Conservation (phyloP, 2,888 invertebrate species). For the Drosophila birchii region DNA sequence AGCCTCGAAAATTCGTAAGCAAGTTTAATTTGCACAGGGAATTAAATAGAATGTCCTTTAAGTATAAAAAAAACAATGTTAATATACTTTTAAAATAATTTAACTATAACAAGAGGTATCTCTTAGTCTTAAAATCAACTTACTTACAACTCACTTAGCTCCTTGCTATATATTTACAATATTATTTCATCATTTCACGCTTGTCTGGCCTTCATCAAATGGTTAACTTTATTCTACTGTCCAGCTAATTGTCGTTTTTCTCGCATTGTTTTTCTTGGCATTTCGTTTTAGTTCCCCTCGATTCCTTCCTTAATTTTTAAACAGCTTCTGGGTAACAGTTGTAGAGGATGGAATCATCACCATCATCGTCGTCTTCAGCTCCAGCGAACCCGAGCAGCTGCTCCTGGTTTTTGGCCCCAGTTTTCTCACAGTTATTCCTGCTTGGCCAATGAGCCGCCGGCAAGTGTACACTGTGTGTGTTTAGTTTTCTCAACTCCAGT, state of each 20-base stretch:
- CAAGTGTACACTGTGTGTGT: conserved; percentile 58
- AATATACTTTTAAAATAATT: neutral
- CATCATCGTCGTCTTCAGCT: conserved; percentile 33
- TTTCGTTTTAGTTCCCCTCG: conserved; percentile 1
- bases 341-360: conserved; percentile 41
- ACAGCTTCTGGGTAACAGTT: conserved; percentile 52
- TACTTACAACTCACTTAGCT: neutral
- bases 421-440: conserved; percentile 32
- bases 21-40: too few relatives aligned
- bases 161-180: conserved; percentile 41
- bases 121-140: neutral
- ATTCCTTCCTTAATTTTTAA: conserved; percentile 42
- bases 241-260: conserved; percentile 67
- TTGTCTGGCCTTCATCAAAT: conserved; percentile 62
- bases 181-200: conserved; percentile 73
- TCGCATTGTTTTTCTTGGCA: conserved; percentile 61
- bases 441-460: conserved; percentile 58
- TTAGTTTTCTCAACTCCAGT: conserved; percentile 22
- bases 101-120: neutral
- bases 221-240: conserved; percentile 60
- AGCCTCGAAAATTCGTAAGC: too few relatives aligned
- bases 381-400: conserved; percentile 56
- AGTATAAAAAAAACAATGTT: neutral
- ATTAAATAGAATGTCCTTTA: too few relatives aligned
- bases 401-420: conserved; percentile 23